These are phyloP conservation scores for Myotis vivesi DNA, from an alignment of 2,797 vertebrate genomes.

Conservation along the genomic window DNA sequence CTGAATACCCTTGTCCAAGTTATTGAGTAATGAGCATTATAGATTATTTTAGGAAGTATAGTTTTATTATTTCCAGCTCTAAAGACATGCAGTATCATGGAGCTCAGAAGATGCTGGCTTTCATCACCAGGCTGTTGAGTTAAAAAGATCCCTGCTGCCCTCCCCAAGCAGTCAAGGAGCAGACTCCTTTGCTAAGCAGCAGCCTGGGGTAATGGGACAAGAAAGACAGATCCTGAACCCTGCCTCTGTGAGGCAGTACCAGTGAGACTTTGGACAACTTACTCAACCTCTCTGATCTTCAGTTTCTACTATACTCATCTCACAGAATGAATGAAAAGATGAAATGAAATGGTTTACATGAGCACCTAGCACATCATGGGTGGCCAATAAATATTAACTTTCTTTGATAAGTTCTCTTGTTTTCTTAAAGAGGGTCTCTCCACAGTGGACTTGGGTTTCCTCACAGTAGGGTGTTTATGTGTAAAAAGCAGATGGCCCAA, in stretches of 20 bases:
- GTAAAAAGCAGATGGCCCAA: neutral
- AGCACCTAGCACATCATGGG: neutral
- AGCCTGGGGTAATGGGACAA: neutral
- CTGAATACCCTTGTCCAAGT: neutral
- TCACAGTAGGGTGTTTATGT: too few relatives aligned
- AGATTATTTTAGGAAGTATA: neutral
- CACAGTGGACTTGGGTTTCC: neutral
- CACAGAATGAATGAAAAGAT: neutral
- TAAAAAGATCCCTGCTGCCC: neutral
- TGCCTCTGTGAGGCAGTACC: neutral
- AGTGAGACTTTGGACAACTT: neutral
- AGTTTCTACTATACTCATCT: neutral
- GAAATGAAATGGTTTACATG: rapidly evolving
- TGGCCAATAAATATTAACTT: neutral
- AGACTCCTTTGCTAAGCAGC: neutral
- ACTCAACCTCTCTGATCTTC: neutral
- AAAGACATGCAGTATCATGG: neutral
- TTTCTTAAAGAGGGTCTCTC: neutral
- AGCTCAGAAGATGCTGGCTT: neutral
- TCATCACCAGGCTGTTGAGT: neutral
- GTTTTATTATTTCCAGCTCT: neutral
- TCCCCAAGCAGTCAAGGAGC: neutral
- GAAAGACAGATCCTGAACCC: neutral
- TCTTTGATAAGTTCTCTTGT: neutral
- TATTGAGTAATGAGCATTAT: neutral